phyloP scores from a whole-genome alignment of 2,113 vertebrate genomes.

The Empidonax traillii region DNA sequence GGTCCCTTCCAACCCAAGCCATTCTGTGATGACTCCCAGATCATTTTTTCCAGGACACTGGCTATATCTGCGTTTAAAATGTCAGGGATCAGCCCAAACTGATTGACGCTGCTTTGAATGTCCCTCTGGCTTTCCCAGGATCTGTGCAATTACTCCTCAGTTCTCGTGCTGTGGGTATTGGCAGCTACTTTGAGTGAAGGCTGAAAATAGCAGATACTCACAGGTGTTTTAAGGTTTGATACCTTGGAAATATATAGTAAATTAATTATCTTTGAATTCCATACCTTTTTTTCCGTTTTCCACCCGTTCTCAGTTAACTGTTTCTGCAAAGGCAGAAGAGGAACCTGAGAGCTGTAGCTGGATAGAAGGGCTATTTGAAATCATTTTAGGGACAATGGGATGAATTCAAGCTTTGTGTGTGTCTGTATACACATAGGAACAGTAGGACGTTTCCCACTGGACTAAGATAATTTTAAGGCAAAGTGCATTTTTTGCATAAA shows the following conservation, averaged over 20 bases:
- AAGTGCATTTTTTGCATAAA: not conserved
- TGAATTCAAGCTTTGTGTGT: not conserved
- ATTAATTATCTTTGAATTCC: not conserved
- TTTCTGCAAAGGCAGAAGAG: not conserved
- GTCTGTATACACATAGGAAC: not conserved
- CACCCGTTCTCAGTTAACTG: not conserved
- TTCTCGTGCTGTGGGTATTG: not conserved
- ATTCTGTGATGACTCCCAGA: not conserved
- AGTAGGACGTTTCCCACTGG: not conserved
- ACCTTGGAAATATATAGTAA: not conserved
- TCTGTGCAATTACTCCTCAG: not conserved
- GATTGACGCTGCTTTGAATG: not conserved
- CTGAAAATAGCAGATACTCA: not conserved
- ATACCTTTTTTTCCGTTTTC: not conserved
- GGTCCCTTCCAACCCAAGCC: not conserved
- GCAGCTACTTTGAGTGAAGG: not conserved
- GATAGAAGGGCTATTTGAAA: not conserved
- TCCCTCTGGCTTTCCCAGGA: not conserved
- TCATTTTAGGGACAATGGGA: not conserved
- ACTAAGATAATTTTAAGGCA: not conserved
- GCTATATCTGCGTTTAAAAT: not conserved
- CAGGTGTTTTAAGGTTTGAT: not conserved
- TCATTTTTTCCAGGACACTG: not conserved
- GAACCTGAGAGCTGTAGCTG: not conserved
- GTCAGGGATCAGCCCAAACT: not conserved